Percentiles rank a stretch among this genome's conserved stretches.
Conservation (phyloP, 1,140 invertebrate genomes). For the Plectus sambesii region DNA sequence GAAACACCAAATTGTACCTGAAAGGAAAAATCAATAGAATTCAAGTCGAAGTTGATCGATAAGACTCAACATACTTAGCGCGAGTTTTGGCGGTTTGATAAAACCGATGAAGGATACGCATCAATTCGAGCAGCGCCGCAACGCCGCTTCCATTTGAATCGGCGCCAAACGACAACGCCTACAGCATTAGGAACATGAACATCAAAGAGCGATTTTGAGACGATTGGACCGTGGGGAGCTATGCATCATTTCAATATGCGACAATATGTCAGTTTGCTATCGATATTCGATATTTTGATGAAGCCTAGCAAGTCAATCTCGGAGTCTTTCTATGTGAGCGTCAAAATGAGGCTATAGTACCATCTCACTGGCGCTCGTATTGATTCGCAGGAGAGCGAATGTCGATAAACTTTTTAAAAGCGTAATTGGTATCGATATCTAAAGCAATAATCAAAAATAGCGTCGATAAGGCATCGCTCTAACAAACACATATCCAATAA, state of each 20-base stretch:
- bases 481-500: no score
- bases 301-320: no score
- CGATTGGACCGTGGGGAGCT: background rate
- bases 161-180: conserved; percentile 70
- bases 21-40: conserved; percentile 6
- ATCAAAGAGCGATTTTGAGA: conserved; percentile 5
- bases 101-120: conserved; percentile 76
- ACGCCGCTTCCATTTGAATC: conserved; percentile 90
- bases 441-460: no score
- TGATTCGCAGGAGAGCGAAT: no score
- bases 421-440: no score
- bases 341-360: no score
- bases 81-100: conserved; percentile 67
- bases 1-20: conserved; percentile 71
- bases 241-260: background rate
- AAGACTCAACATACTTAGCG: conserved; percentile 58
- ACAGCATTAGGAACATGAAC: conserved; percentile 10
- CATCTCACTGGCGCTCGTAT: no score
- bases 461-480: no score
- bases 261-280: background rate
- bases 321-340: no score
- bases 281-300: no score
- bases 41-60: conserved; percentile 5
- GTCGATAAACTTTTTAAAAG: no score
- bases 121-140: conserved; percentile 71